Conservation (phyloP, 2,113 vertebrate species). For the Lampris megalopsis region DNA sequence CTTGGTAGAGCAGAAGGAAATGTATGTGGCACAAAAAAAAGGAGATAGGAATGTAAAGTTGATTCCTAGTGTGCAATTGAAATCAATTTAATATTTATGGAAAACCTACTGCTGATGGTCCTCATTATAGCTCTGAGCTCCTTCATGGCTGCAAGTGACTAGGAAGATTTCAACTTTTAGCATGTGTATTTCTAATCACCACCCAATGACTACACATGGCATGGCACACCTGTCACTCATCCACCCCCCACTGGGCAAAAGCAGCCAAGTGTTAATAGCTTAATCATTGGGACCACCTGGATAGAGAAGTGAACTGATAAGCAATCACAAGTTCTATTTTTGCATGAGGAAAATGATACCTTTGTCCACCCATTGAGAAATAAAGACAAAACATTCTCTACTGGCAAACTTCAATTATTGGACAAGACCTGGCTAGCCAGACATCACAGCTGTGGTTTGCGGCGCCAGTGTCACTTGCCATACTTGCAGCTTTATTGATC, state of each 20-base stretch:
- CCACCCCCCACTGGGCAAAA: neutral
- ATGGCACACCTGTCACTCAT: slow-evolving; percentile 44
- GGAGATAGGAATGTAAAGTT: no score
- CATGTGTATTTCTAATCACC: slow-evolving; percentile 21
- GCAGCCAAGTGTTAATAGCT: slow-evolving; percentile 9
- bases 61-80: neutral
- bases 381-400: neutral
- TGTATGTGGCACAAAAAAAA: no score
- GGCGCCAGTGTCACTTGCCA: neutral
- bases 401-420: neutral
- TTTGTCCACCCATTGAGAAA: neutral
- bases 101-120: neutral
- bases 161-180: slow-evolving; percentile 15
- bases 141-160: slow-evolving; percentile 15
- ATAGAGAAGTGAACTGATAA: slow-evolving; percentile 5
- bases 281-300: slow-evolving; percentile 29
- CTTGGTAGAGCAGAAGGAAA: no score
- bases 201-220: slow-evolving; percentile 5
- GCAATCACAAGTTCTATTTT: neutral
- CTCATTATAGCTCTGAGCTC: neutral
- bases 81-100: neutral
- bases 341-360: slow-evolving; percentile 11
- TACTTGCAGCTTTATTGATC: neutral
- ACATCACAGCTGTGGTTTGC: neutral
- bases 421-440: neutral